Evolutionary conservation across 2,888 invertebrate genomes (phyloP), one percentile per base, ranked within the genome.

Genomic region (Phortica okadai): DNA sequence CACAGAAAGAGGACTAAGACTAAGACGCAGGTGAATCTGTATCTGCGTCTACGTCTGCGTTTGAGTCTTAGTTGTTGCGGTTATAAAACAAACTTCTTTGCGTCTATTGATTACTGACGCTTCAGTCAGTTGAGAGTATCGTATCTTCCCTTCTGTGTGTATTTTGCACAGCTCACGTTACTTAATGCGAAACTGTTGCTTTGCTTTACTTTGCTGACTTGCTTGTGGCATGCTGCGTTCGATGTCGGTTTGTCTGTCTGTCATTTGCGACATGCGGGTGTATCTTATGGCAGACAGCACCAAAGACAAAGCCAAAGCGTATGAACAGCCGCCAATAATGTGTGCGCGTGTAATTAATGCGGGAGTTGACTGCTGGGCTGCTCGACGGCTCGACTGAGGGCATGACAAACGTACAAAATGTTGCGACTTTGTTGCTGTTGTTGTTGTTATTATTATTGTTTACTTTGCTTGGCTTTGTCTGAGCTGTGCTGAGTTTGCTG

Each of bases 51-150:
- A 44, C 2, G 41, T 66, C 41, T 66, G 14, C 11, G 66, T 66
- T 54, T 64, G 62, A 25, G 16, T 62, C 62, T 62, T 62, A 62
- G 67, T 69, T 70, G 33, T 69, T 70, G 83, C 79, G 72, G 82
- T 82, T 81, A 83, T 82, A 83, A 83, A 82, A 80, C 82, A 85
- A 85, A 85, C 69, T 85, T 54, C 58, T 67, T 25, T 50, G 21
- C 73, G 56, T n/a, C 58, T 33, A 54, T 21, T 42, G 69, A 33
- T 33, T 33, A 33, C 56, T 56, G 56, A 16, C 56, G 14, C n/a
- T 33, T 56, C n/a, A 16, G 56, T 56, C 56, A 16, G 56, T 2
- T 56, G 56, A 7, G 14, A 2, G 50, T 50, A 14, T 50, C 50
- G 50, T 50, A 14, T 50, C 50, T 50, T 50, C 50, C 4, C 50